Conservation (phyloP, 2,113 vertebrate genomes). For the Ondatra zibethicus region DNA sequence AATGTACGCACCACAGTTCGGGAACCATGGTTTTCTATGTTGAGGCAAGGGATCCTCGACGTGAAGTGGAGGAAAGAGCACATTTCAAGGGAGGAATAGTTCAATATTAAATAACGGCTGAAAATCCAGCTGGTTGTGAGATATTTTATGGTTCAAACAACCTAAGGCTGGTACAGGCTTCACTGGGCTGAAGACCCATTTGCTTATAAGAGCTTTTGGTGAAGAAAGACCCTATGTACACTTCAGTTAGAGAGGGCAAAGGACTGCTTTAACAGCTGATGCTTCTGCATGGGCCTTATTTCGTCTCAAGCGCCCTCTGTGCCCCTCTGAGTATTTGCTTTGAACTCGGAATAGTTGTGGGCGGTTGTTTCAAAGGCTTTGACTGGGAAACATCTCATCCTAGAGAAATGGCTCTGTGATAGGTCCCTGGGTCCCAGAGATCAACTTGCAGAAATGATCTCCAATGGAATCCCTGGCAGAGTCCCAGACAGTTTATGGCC, state of each 20-base stretch:
- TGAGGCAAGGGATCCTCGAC: constrained; percentile 72
- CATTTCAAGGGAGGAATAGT: constrained; percentile 66
- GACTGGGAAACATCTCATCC: background rate
- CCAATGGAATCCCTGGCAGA: background rate
- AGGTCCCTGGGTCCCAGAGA: background rate
- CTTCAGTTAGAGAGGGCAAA: constrained; percentile 17
- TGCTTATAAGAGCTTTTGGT: constrained; percentile 43
- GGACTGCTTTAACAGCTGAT: background rate
- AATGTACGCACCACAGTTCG: constrained; percentile 62
- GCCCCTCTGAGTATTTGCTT: background rate
- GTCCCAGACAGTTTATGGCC: background rate
- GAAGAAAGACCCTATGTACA: constrained; percentile 53
- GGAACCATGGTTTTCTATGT: constrained; percentile 76
- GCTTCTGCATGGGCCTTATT: background rate
- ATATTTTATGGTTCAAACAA: constrained; percentile 9
- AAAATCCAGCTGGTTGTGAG: background rate
- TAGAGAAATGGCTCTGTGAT: background rate
- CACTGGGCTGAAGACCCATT: constrained; percentile 17
- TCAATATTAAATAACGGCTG: constrained; percentile 63
- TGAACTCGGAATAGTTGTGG: background rate
- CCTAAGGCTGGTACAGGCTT: constrained; percentile 51
- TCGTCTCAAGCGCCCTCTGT: background rate
- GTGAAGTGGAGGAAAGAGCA: constrained; percentile 44
- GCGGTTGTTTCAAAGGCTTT: background rate
- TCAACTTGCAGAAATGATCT: background rate